Evolutionary conservation across 2,797 vertebrate genomes (phyloP), one percentile per base, ranked within the genome.

Genomic region (Acanthopagrus latus): DNA sequence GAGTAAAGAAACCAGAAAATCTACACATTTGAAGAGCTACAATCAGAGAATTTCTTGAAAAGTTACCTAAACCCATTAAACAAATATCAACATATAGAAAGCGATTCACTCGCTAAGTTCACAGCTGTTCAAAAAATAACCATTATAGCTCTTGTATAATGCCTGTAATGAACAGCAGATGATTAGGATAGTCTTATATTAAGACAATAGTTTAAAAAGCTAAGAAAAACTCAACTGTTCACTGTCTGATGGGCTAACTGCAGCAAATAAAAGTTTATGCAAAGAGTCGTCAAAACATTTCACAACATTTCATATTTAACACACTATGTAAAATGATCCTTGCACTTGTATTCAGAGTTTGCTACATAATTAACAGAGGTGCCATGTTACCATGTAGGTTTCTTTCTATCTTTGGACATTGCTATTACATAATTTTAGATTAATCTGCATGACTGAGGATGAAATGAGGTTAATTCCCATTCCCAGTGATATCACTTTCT

Each of bases 361-460:
- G 14, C 38, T 14, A 20, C 5, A 23, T n/a, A 33, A 75, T 50
- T 50, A 57, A 68, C 76, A 67, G 25, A 50, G 48, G 47, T 67
- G 47, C 52, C 44, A 68, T 72, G 66, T 74, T 72, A 33, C 66
- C 63, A 60, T 74, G 58, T 66, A 51, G 67, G 47, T 58, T 85
- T 83, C 68, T 60, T 64, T 71, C 74, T 64, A 74, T 82, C 65
- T 83, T 83, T 77, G 57, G 74, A 72, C 58, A 71, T 76, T 56
- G 62, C 68, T 43, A 59, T 88, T 85, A 80, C 60, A 82, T 86
- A 69, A 88, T 76, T 86, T 81, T 74, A 79, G 54, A 89, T 82
- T 74, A 81, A 62, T 74, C 51, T 59, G 81, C 73, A 59, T 59
- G 71, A 84, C 79, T 76, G 46, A 65, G 41, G 62, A 73, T 83